Conservation (phyloP, 2,888 invertebrate genomes). For the Micropterix aruncella region DNA sequence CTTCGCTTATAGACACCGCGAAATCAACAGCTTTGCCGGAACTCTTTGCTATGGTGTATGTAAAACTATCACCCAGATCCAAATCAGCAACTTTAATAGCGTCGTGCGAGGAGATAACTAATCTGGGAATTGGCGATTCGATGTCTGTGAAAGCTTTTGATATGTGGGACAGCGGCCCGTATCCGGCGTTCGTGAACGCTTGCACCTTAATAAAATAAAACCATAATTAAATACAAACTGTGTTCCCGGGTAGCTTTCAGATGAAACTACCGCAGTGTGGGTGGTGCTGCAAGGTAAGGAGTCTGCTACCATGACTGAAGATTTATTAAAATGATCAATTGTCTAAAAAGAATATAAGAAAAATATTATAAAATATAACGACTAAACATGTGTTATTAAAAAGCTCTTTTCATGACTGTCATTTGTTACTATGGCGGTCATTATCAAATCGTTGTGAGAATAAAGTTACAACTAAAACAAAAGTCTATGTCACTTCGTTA, state of each 20-base stretch:
- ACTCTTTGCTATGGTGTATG: constrained; percentile 36
- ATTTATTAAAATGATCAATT: too few species aligned
- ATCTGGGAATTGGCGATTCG: constrained; percentile 64
- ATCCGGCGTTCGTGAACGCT: constrained; percentile 67
- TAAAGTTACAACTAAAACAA: too few species aligned
- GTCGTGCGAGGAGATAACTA: constrained; percentile 60
- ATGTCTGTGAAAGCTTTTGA: constrained; percentile 44
- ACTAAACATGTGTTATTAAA: too few species aligned
- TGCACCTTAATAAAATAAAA: constrained; percentile 66
- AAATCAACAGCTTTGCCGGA: constrained; percentile 57
- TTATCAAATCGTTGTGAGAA: too few species aligned
- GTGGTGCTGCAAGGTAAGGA: too few species aligned
- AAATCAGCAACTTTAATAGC: constrained; percentile 63
- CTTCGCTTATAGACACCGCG: constrained; percentile 52
- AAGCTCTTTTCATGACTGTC: too few species aligned
- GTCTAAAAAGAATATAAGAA: too few species aligned
- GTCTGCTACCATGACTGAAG: too few species aligned
- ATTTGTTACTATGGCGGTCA: too few species aligned
- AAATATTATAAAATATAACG: too few species aligned
- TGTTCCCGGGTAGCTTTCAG: constrained; percentile 10
- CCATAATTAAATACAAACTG: constrained; percentile 14
- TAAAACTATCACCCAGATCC: constrained; percentile 50
- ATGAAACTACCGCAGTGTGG: too few species aligned
- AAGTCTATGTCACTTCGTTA: too few species aligned
- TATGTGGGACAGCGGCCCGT: constrained; percentile 50